These are phyloP conservation scores for Sinocyclocheilus anophthalmus DNA, from an alignment of 2,113 vertebrate species.

Conservation along the genomic window DNA sequence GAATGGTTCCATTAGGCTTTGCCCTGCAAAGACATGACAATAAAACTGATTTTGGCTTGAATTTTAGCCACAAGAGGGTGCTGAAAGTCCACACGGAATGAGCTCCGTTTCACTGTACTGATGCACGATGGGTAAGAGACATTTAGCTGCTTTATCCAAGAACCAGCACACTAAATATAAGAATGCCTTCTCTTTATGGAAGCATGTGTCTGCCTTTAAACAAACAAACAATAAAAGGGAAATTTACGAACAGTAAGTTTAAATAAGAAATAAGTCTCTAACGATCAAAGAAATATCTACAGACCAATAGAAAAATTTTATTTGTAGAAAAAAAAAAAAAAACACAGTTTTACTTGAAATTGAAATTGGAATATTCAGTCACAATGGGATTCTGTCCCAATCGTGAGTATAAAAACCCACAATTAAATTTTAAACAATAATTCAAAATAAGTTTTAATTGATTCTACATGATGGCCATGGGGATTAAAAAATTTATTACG, in stretches of 20 bases:
- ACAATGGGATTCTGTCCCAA: no score
- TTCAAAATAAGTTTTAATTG: not conserved
- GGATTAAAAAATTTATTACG: not conserved
- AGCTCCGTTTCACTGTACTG: not conserved
- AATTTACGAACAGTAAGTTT: no score
- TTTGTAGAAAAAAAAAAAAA: no score
- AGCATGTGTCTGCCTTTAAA: not conserved
- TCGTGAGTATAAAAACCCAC: no score
- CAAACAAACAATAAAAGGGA: not conserved
- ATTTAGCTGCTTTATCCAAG: not conserved
- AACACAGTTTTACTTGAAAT: no score
- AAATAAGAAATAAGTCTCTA: no score
- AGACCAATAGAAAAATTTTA: no score
- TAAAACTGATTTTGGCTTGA: not conserved
- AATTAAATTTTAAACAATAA: no score
- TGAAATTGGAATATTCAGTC: no score
- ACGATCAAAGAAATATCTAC: no score
- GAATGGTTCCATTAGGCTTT: not conserved
- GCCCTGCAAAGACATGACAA: not conserved
- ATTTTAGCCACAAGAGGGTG: slow-evolving; percentile 35
- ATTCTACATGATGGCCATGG: not conserved
- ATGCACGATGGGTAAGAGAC: slow-evolving; percentile 9
- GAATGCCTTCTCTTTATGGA: not conserved
- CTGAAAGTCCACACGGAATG: not conserved
- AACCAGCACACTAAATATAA: not conserved